Evolutionary conservation across 2,888 invertebrate species (phyloP).

Genomic region (Lagria hirta): DNA sequence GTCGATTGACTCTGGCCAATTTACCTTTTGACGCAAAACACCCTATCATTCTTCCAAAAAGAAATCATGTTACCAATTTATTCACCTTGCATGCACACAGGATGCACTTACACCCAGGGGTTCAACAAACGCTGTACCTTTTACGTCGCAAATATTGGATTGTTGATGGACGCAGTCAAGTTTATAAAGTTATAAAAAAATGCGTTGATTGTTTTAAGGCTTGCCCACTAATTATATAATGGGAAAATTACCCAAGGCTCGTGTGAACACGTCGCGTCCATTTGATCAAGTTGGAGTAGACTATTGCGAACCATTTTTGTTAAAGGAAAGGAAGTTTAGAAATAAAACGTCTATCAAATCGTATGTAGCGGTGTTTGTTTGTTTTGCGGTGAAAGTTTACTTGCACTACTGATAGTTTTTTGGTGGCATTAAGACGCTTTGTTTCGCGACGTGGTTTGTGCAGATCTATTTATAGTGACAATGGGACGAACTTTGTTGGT

Average conservation of each 20-base stretch:
- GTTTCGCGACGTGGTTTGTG: neutral
- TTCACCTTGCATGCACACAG: no score
- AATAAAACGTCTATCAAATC: conserved; percentile 3
- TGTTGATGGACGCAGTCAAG: no score
- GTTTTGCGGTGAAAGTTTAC: neutral
- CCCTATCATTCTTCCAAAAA: no score
- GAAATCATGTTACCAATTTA: no score
- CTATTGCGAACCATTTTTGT: conserved; percentile 4
- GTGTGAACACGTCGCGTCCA: conserved; percentile 3
- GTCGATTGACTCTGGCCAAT: no score
- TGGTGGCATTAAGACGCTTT: conserved; percentile 3
- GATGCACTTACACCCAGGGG: no score
- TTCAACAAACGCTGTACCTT: no score
- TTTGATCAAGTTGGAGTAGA: conserved; percentile 8
- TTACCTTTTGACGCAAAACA: no score
- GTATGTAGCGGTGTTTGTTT: conserved; percentile 4
- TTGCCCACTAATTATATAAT: no score
- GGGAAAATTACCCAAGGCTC: conserved; percentile 4
- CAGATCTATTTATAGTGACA: neutral
- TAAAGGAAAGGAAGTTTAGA: conserved; percentile 1
- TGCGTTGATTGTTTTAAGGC: no score
- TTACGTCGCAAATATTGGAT: no score
- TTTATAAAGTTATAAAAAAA: no score
- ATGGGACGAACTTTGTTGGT: conserved; percentile 1
- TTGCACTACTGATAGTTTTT: neutral